Base-by-base conservation (phyloP, 2,797 vertebrate species). In the Chloroceryle inda region DNA sequence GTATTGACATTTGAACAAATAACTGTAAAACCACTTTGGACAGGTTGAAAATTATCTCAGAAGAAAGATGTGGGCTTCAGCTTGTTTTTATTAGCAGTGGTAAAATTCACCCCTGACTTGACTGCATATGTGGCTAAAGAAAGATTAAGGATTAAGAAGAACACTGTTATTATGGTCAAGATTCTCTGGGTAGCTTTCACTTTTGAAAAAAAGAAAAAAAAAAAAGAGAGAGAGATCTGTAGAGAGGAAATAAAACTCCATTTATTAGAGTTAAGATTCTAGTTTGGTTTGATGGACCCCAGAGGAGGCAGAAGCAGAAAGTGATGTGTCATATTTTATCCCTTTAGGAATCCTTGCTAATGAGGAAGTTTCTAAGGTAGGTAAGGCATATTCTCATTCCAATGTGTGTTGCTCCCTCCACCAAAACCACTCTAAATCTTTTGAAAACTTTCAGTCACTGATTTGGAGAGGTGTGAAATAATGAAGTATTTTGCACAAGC, bases 261-360 rank as follows among this genome's bases (percentile, higher is more conserved):
- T 2, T 38, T 53, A 10, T 58, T 61, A 53, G 27, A 72, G 78
- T 64, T 68, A 74, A 82, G 55, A n/a, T 62, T 89, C 42, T 22
- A 7, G 14, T 79, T 82, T 84, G 45, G 21, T 84, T 93, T 89
- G 38, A 68, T 53, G 37, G 49, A 73, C 68, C 69, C 37, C 40
- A 69, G 56, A 56, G 75, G 63, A 80, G 56, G 56, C 45, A 67
- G 47, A 67, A 72, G 26, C 53, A 83, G 53, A 73, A 94, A 85
- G 26, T 53, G 69, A 89, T 23, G 56, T 61, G 33, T 45, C 40
- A n/a, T 82, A 81, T 85, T 87, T 89, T 73, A 91, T 89, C 82
- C 45, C 58, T 49, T 95, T 92, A 94, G 79, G 82, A 94, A 87
- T 64, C 37, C 73, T 88, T 61, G 53, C 4, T 91, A 94, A 95